Percentiles rank a stretch among this genome's conserved stretches.
Conservation (phyloP, 2,888 invertebrate species). For the Sinentomon sp. region DNA sequence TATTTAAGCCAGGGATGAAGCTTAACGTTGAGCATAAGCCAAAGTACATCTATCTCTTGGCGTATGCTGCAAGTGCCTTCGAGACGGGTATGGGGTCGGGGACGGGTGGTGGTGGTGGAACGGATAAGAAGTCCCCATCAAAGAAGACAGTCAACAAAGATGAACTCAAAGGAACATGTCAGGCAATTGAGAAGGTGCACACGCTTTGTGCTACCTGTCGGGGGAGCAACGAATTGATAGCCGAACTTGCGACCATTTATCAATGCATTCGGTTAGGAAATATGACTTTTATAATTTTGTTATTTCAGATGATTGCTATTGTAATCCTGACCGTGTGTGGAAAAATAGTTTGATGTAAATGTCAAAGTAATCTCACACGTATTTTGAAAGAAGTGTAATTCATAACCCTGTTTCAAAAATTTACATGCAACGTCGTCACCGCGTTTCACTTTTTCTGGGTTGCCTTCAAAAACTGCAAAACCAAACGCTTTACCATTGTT, state of each 20-base stretch:
- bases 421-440: too few relatives aligned
- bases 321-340: too few relatives aligned
- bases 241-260: conserved; percentile 67
- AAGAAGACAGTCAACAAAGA: conserved; percentile 38
- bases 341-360: too few relatives aligned
- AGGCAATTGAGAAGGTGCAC: conserved; percentile 80
- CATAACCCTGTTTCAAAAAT: too few relatives aligned
- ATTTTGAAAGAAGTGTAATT: too few relatives aligned
- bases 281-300: background rate
- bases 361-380: too few relatives aligned
- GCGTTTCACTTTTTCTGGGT: too few relatives aligned
- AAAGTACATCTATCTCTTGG: conserved; percentile 79
- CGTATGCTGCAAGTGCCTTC: conserved; percentile 79
- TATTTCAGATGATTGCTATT: background rate
- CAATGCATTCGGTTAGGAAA: conserved; percentile 46
- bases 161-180: conserved; percentile 65
- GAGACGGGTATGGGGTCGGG: conserved; percentile 30
- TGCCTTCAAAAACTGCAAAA: too few relatives aligned
- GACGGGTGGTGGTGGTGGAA: conserved; percentile 6
- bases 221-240: conserved; percentile 73
- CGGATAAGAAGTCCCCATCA: conserved; percentile 9
- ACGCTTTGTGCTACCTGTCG: conserved; percentile 67
- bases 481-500: too few relatives aligned
- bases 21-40: conserved; percentile 88
- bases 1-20: conserved; percentile 82